Evolutionary conservation across 23 tunicate species (phyloP), one percentile per base, ranked within the genome.

Genomic region (Ascidia mentula): DNA sequence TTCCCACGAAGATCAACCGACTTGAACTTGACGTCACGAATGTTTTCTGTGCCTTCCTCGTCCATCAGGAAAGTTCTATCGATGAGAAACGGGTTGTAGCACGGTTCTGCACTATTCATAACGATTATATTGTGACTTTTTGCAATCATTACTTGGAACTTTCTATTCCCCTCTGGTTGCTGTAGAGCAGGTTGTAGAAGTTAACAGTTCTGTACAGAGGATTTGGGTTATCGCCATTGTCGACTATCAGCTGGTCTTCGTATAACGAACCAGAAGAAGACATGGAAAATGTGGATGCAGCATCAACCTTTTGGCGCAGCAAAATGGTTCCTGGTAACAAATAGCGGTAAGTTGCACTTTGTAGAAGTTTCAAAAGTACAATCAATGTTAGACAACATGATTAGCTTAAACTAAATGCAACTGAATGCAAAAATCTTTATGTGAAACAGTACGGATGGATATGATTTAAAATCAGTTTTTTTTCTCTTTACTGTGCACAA

Each of bases 241-340:
- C 40, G 18, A 77, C 81, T 17, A 33, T 32, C 38, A 77, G 59
- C 33, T 30, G 45, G 81, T 77, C 81, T 4, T 53, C 70, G 38
- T 77, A 77, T 22, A 32, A 77, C 38, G 34, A 2, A 2, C 45
- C 45, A 26, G 78, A 74, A 4, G 78, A 74, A 6, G 46, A 37
- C 78, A 74, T 74, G 28, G 78, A 37, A 36, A 74, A 74, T 26
- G 20, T 74, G 38, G 46, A 32, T 37, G 32, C n/a, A 24, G 36
- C 81, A 0, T 77, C 31, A 12, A 77, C 70, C 37, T 46, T 34
- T 39, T 59, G 70, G 9, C 81, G 70, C 72, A 40, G 59, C 70
- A 77, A 46, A 45, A 77, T 77, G 70, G 81, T 77, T 40, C 81
- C 81, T 77, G 72, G n/a, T n/a, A n/a, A n/a, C n/a, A n/a, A n/a